Conservation (phyloP, 2,797 vertebrate species). For the Spinus pinus region DNA sequence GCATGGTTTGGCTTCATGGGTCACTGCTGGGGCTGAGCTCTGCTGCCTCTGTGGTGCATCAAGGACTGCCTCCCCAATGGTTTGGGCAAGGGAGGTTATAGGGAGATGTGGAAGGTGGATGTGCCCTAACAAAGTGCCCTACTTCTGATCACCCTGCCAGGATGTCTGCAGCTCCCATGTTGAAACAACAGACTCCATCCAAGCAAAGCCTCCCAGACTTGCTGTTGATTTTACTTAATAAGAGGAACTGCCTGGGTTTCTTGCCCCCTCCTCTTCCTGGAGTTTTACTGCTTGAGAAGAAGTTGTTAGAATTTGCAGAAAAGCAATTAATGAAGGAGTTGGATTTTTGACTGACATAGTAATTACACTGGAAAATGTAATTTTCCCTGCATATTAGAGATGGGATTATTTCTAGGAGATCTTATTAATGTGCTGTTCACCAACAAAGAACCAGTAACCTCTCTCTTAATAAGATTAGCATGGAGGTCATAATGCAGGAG, state of each 20-base stretch:
- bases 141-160: background rate
- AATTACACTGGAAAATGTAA: constrained; percentile 72
- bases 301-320: constrained; percentile 48
- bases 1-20: rapidly evolving
- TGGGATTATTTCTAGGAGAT: constrained; percentile 72
- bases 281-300: constrained; percentile 37
- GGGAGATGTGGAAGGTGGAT: background rate
- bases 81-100: background rate
- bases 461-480: constrained; percentile 70
- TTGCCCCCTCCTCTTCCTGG: background rate
- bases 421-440: constrained; percentile 68
- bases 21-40: background rate
- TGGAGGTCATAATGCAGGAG: constrained; percentile 45
- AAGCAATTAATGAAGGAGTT: constrained; percentile 65
- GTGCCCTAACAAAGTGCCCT: background rate
- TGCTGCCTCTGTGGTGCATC: background rate
- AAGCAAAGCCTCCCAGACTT: background rate
- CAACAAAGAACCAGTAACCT: constrained; percentile 63
- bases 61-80: no score
- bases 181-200: background rate
- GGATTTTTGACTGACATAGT: constrained; percentile 63
- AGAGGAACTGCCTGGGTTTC: background rate
- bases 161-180: background rate
- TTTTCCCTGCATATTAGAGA: constrained; percentile 70
- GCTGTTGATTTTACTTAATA: background rate